These are phyloP conservation scores for Ellobius talpinus DNA, from an alignment of 2,113 vertebrate genomes.

Conservation along the genomic window DNA sequence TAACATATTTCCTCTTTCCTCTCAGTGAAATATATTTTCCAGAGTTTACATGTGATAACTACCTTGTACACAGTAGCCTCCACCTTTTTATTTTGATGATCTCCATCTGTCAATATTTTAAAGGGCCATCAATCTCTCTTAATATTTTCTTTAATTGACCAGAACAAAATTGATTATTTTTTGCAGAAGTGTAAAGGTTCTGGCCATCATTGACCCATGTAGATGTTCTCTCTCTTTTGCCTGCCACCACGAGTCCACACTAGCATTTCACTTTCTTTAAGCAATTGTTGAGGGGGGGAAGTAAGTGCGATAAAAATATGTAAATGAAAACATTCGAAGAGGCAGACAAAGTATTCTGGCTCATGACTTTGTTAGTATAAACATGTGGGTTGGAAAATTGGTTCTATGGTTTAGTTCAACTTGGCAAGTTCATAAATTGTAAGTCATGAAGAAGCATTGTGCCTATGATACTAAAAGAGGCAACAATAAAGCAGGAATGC, in stretches of 20 bases:
- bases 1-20: neutral
- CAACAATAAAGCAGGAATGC: neutral
- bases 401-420: neutral
- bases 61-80: neutral
- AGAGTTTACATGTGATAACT: neutral
- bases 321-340: neutral
- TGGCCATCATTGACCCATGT: neutral
- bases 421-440: neutral
- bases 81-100: neutral
- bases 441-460: neutral
- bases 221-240: neutral
- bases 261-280: neutral
- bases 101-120: slow-evolving; percentile 25
- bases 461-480: neutral
- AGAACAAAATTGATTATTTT: neutral
- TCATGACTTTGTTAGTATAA: neutral
- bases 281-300: neutral
- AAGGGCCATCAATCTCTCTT: neutral
- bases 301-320: neutral
- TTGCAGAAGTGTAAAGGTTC: neutral
- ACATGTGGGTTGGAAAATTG: neutral
- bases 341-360: neutral
- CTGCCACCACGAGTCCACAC: neutral
- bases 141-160: neutral
- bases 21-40: neutral